phyloP scores from a whole-genome alignment of 1,140 invertebrate species.

The Episyrphus balteatus region DNA sequence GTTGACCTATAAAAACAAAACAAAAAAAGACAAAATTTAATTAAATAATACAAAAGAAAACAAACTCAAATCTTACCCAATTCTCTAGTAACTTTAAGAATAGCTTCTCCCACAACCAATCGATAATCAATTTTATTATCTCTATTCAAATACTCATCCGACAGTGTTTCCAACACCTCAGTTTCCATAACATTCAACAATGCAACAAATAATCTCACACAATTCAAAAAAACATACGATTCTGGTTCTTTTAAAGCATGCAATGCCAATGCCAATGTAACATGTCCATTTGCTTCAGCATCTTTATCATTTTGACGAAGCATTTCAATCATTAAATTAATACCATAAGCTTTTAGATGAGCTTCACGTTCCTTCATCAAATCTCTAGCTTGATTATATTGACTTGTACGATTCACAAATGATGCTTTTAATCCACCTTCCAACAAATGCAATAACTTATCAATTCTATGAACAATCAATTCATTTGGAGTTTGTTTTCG shows the following conservation, averaged over 20 bases:
- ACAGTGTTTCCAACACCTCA: conserved; percentile 26
- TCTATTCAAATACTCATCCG: conserved; percentile 28
- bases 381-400: conserved; percentile 18
- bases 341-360: conserved; percentile 30
- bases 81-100: conserved; percentile 53
- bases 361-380: conserved; percentile 20
- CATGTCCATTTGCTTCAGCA: conserved; percentile 20
- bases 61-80: conserved; percentile 44
- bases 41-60: no score
- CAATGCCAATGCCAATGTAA: conserved; percentile 25
- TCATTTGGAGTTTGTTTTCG: conserved; percentile 2
- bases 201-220: conserved; percentile 24
- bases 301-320: conserved; percentile 15
- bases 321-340: conserved; percentile 22
- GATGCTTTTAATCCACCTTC: conserved; percentile 1
- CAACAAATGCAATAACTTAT: conserved; percentile 9
- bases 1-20: conserved; percentile 44
- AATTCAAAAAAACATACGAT: conserved; percentile 33
- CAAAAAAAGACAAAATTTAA: background rate
- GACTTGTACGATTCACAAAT: background rate
- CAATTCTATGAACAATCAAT: conserved; percentile 11
- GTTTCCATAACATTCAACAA: conserved; percentile 24
- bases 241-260: conserved; percentile 22
- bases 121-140: conserved; percentile 29
- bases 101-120: conserved; percentile 66